Percentiles rank a stretch among this genome's conserved stretches.
phyloP scores from a whole-genome alignment of 2,797 vertebrate species.

The Mallotus villosus region DNA sequence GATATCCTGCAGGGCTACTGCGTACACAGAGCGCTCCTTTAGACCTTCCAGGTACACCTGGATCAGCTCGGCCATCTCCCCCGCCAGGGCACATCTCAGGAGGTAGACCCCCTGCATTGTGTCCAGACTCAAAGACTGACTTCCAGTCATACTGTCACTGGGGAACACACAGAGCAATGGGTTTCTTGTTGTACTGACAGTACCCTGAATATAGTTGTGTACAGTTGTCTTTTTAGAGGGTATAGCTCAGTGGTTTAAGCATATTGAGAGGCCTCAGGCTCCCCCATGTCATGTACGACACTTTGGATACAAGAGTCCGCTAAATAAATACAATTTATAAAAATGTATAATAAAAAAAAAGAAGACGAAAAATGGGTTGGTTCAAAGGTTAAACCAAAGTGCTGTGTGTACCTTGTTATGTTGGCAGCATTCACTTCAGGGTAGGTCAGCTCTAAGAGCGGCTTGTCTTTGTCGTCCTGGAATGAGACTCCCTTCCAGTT shows the following conservation, averaged over 20 bases:
- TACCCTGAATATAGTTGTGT: neutral
- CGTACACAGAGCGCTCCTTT: constrained; percentile 81
- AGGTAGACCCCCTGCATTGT: constrained; percentile 80
- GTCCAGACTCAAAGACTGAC: constrained; percentile 73
- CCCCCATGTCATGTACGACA: too few relatives aligned
- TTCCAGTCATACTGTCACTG: constrained; percentile 66
- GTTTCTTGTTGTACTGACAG: constrained; percentile 70
- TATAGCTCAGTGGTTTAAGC: neutral
- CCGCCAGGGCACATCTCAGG: constrained; percentile 70
- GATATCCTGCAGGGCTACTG: constrained; percentile 78
- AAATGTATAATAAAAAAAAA: too few relatives aligned
- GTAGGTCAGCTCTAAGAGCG: constrained; percentile 82
- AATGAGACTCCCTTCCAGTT: constrained; percentile 87
- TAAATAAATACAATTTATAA: too few relatives aligned
- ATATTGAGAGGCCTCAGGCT: neutral
- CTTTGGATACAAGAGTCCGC: too few relatives aligned
- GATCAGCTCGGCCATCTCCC: constrained; percentile 78
- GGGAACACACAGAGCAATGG: neutral
- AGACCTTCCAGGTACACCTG: constrained; percentile 82
- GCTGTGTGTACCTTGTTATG: constrained; percentile 66
- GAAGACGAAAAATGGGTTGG: too few relatives aligned
- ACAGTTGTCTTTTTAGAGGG: neutral
- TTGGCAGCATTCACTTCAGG: constrained; percentile 78
- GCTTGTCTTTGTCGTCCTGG: constrained; percentile 83
- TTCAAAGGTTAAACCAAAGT: too few relatives aligned